phyloP scores from a whole-genome alignment of 2,113 vertebrate genomes.

The Anguilla japonica region DNA sequence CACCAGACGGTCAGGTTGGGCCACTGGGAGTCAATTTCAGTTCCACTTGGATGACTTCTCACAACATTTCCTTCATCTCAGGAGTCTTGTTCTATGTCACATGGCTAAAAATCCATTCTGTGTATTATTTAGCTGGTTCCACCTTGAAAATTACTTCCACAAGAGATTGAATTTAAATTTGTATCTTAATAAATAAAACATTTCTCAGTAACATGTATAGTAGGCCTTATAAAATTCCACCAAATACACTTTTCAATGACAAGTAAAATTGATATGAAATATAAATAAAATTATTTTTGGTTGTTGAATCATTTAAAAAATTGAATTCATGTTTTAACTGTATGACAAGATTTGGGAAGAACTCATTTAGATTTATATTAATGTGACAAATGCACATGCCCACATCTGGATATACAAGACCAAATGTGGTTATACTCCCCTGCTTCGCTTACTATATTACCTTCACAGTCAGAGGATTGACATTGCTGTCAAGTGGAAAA shows the following conservation, averaged over 20 bases:
- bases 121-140: background rate
- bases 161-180: background rate
- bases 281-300: background rate
- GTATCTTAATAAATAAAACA: background rate
- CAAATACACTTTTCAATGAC: background rate
- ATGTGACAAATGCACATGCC: background rate
- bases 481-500: background rate
- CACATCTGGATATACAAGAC: background rate
- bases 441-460: background rate
- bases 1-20: background rate
- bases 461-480: background rate
- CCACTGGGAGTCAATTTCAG: slow-evolving; percentile 16
- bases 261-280: background rate
- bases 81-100: too few species aligned
- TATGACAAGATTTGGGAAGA: background rate
- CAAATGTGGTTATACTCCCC: slow-evolving; percentile 1
- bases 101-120: background rate
- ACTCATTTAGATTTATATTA: background rate
- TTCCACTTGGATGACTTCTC: slow-evolving; percentile 14
- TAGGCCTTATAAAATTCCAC: background rate
- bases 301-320: background rate
- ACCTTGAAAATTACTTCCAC: background rate
- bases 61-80: background rate
- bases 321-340: background rate
- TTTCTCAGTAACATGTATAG: background rate